These are phyloP conservation scores for Folsomia candida DNA, from an alignment of 2,888 invertebrate genomes.

Conservation along the genomic window DNA sequence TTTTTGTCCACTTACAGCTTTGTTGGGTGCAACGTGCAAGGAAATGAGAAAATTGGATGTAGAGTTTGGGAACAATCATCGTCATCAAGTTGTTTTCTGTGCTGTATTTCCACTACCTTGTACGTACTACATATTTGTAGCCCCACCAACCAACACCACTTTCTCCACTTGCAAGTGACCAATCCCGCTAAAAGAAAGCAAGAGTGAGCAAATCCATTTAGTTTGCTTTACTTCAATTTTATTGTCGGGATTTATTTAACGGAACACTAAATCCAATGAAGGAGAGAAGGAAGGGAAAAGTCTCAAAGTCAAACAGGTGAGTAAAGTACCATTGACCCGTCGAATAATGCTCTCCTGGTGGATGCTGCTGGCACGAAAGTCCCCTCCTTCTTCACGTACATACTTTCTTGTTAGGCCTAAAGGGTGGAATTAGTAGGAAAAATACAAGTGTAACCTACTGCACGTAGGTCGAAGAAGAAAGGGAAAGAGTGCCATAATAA, in stretches of 20 bases:
- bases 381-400: neutral
- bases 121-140: too few relatives aligned
- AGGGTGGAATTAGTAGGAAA: neutral
- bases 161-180: too few relatives aligned
- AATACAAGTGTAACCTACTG: too few relatives aligned
- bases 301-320: neutral
- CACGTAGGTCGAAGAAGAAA: neutral
- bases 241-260: neutral
- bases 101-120: neutral
- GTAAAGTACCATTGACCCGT: neutral
- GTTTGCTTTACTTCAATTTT: neutral
- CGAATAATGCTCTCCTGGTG: too few relatives aligned
- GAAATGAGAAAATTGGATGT: conserved; percentile 20
- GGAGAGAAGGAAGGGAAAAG: too few relatives aligned
- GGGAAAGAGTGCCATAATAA: neutral
- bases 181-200: too few relatives aligned
- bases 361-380: neutral
- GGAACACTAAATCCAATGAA: too few relatives aligned
- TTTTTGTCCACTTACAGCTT: too few relatives aligned
- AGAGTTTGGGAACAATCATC: neutral
- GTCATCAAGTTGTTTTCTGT: neutral
- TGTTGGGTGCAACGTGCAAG: neutral
- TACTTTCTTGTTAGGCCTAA: neutral
- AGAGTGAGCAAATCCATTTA: neutral
- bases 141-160: neutral